A percentile compares a stretch with the other conserved stretches of the same genome.
Evolutionary conservation across 35 echinoderm and acorn worm species (phyloP).

Genomic region (Hemicentrotus pulcherrimus): DNA sequence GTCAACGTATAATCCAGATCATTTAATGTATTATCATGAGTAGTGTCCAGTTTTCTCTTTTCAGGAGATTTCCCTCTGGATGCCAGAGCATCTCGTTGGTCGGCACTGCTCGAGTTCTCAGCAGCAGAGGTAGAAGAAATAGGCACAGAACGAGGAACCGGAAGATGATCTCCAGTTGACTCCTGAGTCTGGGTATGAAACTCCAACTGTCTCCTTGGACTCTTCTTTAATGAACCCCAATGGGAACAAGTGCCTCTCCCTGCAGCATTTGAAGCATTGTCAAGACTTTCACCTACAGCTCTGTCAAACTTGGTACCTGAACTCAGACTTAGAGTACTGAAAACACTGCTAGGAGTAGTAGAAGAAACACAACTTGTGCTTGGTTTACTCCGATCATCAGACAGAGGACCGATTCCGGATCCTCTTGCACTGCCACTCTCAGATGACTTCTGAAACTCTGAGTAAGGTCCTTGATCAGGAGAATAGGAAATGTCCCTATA

Average conservation of each 20-base stretch:
- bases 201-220: background rate
- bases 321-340: background rate
- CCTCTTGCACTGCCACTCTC: background rate
- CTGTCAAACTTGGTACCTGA: background rate
- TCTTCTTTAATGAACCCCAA: background rate
- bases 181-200: background rate
- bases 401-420: background rate
- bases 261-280: background rate
- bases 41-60: background rate
- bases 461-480: background rate
- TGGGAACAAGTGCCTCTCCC: background rate
- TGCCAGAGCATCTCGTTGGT: background rate
- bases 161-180: background rate
- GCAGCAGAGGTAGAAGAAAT: background rate
- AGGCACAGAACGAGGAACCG: background rate
- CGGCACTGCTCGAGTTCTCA: background rate
- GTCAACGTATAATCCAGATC: conserved; percentile 75
- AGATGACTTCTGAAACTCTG: background rate
- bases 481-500: background rate
- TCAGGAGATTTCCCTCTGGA: background rate
- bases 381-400: background rate
- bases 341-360: background rate
- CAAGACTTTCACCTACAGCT: background rate
- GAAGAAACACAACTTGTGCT: background rate
- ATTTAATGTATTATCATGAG: background rate